These are phyloP conservation scores for Xylocampa areola DNA, from an alignment of 2,888 invertebrate genomes.

Conservation along the genomic window DNA sequence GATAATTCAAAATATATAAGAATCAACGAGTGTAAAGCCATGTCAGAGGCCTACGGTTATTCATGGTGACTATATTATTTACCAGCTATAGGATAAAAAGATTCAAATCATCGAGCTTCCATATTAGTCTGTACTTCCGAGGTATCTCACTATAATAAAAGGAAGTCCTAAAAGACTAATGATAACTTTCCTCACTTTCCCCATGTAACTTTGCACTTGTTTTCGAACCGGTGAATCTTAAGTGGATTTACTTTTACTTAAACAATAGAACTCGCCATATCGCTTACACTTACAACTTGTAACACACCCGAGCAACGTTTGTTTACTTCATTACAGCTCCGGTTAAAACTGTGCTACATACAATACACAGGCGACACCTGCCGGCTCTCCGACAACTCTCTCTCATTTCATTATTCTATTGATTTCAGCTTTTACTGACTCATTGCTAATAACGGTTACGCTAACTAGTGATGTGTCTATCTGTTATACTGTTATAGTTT, in stretches of 20 bases:
- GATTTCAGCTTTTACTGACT: slow-evolving; percentile 46
- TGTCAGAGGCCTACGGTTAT: too few species aligned
- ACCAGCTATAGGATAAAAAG: too few species aligned
- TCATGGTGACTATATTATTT: too few species aligned
- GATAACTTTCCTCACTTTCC: too few species aligned
- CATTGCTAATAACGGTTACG: slow-evolving; percentile 9
- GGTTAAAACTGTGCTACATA: slow-evolving; percentile 77
- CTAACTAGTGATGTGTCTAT: slow-evolving; percentile 6
- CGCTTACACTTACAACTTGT: slow-evolving; percentile 56
- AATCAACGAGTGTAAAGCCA: too few species aligned
- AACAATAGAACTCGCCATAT: slow-evolving; percentile 21
- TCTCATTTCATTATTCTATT: slow-evolving; percentile 55
- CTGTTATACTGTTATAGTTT: not conserved
- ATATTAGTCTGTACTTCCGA: too few species aligned
- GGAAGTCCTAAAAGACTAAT: too few species aligned
- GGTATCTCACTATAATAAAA: too few species aligned
- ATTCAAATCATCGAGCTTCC: too few species aligned
- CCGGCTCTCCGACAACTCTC: slow-evolving; percentile 59
- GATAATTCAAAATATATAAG: too few species aligned
- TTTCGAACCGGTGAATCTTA: slow-evolving; percentile 20
- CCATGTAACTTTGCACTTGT: slow-evolving; percentile 5
- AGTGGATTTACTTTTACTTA: slow-evolving; percentile 10
- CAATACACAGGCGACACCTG: slow-evolving; percentile 76
- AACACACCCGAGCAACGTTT: slow-evolving; percentile 65
- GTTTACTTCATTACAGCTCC: slow-evolving; percentile 81